These are phyloP conservation scores for Meliscaeva auricollis DNA, from an alignment of 2,888 invertebrate genomes.

Conservation along the genomic window DNA sequence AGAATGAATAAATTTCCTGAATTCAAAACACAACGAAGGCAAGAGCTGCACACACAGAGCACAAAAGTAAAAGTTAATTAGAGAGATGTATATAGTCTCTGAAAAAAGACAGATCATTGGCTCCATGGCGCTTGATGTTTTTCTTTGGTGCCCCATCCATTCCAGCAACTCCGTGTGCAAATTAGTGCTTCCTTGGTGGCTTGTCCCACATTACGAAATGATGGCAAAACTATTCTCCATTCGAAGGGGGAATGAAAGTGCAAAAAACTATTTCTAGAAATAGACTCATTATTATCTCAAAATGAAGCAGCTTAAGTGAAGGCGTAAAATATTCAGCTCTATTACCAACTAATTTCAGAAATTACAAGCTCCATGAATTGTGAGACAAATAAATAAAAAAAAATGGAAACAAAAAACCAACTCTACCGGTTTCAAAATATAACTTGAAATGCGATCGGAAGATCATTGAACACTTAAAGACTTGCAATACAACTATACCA, in stretches of 20 bases:
- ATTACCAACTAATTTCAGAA: conserved; percentile 19
- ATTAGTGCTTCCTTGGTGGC: conserved; percentile 30
- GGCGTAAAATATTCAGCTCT: conserved; percentile 39
- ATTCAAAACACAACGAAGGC: background rate
- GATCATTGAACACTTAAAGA: conserved; percentile 31
- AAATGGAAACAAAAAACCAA: conserved; percentile 13
- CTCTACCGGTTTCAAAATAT: conserved; percentile 60
- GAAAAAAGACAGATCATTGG: conserved; percentile 35
- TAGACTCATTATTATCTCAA: conserved; percentile 12
- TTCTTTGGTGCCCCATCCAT: conserved; percentile 2
- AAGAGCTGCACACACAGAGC: conserved; percentile 6
- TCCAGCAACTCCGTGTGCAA: conserved; percentile 37
- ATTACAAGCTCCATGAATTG: conserved; percentile 22
- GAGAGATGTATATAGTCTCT: conserved; percentile 37
- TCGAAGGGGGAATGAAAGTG: conserved; percentile 53
- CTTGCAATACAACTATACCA: conserved; percentile 45
- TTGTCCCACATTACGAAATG: conserved; percentile 27
- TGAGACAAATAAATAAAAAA: background rate
- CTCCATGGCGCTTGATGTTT: conserved; percentile 34
- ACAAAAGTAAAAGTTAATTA: conserved; percentile 72
- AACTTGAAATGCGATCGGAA: conserved; percentile 60
- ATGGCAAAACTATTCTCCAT: background rate
- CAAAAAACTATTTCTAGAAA: conserved; percentile 46
- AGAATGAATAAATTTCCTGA: conserved; percentile 44
- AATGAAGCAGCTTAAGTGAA: conserved; percentile 21